These are phyloP conservation scores for Mesaphorura yosii DNA, from an alignment of 1,140 invertebrate genomes.

Conservation along the genomic window DNA sequence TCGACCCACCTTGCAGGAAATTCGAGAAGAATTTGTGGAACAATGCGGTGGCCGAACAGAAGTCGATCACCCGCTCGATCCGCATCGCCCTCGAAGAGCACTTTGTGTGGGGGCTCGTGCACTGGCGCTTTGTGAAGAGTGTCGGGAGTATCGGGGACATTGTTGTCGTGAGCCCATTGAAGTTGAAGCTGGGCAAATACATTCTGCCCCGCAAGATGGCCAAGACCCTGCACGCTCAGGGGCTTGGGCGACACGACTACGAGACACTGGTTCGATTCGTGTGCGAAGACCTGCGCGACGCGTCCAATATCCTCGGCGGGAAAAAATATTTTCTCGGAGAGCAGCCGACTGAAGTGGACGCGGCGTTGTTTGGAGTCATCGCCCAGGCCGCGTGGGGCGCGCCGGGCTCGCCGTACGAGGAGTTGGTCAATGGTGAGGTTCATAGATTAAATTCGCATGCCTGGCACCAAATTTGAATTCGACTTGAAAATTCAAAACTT, in stretches of 20 bases:
- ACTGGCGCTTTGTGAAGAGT: not conserved
- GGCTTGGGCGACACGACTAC: constrained; percentile 10
- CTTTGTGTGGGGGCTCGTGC: constrained; percentile 13
- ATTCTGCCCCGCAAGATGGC: not conserved
- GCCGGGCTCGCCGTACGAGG: not conserved
- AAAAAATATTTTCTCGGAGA: constrained; percentile 19
- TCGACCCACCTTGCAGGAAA: constrained; percentile 3
- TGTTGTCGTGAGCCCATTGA: not conserved
- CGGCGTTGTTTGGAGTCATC: constrained; percentile 15
- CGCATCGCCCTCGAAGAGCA: constrained; percentile 31
- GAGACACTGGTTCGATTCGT: constrained; percentile 7
- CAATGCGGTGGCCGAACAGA: constrained; percentile 9
- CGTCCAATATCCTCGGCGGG: constrained; percentile 10
- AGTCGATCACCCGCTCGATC: constrained; percentile 18
- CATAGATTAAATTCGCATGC: no score
- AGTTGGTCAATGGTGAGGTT: not conserved
- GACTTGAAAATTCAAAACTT: no score
- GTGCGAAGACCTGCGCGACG: not conserved
- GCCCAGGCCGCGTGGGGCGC: constrained; percentile 1
- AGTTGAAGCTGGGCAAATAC: not conserved
- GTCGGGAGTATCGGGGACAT: not conserved
- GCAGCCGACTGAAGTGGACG: constrained; percentile 16
- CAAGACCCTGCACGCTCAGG: constrained; percentile 4
- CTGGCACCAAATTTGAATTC: no score
- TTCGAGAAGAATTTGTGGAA: constrained; percentile 9